A percentile compares a stretch with the other conserved stretches of the same genome.
phyloP scores from a whole-genome alignment of 2,797 vertebrate genomes.

The Merluccius polli region DNA sequence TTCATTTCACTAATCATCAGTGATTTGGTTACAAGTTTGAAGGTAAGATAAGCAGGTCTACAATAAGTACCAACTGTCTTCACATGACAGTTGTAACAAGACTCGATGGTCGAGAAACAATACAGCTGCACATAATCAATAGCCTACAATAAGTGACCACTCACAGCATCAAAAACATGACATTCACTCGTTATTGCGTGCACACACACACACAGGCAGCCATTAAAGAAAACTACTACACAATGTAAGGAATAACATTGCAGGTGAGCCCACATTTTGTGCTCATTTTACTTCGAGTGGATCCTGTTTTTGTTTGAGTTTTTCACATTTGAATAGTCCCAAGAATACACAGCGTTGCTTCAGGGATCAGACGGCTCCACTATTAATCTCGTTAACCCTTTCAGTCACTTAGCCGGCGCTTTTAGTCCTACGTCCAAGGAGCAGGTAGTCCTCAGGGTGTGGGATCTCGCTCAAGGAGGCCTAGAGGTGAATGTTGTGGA shows the following conservation, averaged over 20 bases:
- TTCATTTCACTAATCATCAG: neutral
- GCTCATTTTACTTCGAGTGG: conserved; percentile 42
- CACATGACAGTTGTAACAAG: neutral
- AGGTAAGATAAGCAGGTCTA: neutral
- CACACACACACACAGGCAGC: neutral
- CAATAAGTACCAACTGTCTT: neutral
- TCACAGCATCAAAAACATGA: neutral
- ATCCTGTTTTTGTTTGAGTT: conserved; percentile 48
- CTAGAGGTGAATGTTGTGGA: neutral
- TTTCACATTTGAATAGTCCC: conserved; percentile 55
- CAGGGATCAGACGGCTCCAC: no score
- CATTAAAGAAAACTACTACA: neutral
- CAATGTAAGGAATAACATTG: conserved; percentile 9
- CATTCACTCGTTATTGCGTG: neutral
- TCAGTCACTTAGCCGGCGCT: neutral
- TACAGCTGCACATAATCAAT: neutral
- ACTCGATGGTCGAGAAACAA: neutral
- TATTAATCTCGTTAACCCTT: conserved; percentile 63
- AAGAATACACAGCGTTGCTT: conserved; percentile 51
- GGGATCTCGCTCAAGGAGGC: neutral
- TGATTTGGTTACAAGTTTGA: neutral
- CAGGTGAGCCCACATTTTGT: neutral
- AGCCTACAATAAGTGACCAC: neutral
- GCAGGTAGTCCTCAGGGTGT: neutral
- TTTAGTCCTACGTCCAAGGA: neutral